A percentile compares a stretch with the other conserved stretches of the same genome.
Evolutionary conservation across 2,113 vertebrate species (phyloP).

Genomic region (Perognathus longimembris): DNA sequence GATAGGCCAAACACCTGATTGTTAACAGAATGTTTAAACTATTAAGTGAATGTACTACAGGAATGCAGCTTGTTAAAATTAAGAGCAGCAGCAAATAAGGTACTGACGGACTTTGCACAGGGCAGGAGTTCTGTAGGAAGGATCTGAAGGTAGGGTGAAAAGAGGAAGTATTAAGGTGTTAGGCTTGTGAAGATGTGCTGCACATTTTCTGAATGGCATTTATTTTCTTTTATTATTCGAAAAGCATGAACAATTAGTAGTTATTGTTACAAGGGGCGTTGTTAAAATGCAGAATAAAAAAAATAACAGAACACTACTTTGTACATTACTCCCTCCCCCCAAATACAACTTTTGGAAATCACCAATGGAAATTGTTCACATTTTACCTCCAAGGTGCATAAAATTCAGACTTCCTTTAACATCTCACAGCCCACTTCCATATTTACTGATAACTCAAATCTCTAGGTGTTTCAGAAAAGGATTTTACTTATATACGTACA

Average conservation of each 20-base stretch:
- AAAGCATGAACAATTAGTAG: slow-evolving; percentile 7
- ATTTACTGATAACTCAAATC: neutral
- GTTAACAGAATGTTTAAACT: slow-evolving; percentile 88
- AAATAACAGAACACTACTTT: neutral
- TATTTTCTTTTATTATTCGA: slow-evolving; percentile 18
- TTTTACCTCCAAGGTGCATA: slow-evolving; percentile 32
- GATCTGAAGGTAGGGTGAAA: slow-evolving; percentile 83
- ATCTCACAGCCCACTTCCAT: neutral
- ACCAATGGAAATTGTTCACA: neutral
- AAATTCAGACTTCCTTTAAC: neutral
- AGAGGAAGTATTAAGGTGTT: slow-evolving; percentile 66
- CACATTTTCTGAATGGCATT: neutral
- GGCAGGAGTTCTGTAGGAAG: slow-evolving; percentile 70
- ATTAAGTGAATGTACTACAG: slow-evolving; percentile 86
- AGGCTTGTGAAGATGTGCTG: neutral
- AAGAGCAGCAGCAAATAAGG: slow-evolving; percentile 83
- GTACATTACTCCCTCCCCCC: neutral
- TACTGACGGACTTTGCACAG: slow-evolving; percentile 71
- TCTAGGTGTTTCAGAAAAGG: slow-evolving; percentile 78
- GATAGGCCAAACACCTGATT: slow-evolving; percentile 88
- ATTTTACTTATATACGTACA: slow-evolving; percentile 89
- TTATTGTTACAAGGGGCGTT: slow-evolving; percentile 25
- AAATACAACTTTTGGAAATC: slow-evolving; percentile 31
- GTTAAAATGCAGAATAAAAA: slow-evolving; percentile 54
- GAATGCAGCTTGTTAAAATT: slow-evolving; percentile 86